Conservation (phyloP, 2,888 invertebrate genomes). For the Drosophila ochracea region DNA sequence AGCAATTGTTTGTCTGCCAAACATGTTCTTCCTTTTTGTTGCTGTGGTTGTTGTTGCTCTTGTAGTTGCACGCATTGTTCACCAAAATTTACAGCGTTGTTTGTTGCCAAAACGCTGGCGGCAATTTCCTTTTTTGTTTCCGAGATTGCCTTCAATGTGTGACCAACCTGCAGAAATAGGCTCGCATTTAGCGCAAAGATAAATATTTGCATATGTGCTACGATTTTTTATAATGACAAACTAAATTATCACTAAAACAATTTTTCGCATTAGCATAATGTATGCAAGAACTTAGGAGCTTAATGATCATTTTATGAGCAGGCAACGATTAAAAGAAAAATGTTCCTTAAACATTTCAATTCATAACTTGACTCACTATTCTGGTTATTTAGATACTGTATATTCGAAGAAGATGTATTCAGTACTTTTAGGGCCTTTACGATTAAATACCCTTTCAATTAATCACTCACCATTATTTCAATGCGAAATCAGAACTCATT, state of each 20-base stretch:
- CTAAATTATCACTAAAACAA: slow-evolving; percentile 21
- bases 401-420: not conserved
- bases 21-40: slow-evolving; percentile 1
- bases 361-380: not conserved
- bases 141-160: slow-evolving; percentile 17
- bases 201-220: slow-evolving; percentile 58
- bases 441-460: not conserved
- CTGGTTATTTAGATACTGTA: not conserved
- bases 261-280: slow-evolving; percentile 5
- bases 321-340: not conserved
- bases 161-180: slow-evolving; percentile 33
- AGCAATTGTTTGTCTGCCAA: slow-evolving; percentile 62
- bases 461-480: not conserved
- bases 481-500: not conserved
- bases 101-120: slow-evolving; percentile 23
- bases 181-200: slow-evolving; percentile 34
- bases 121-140: slow-evolving; percentile 37
- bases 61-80: slow-evolving; percentile 36
- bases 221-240: slow-evolving; percentile 14
- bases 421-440: not conserved
- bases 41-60: slow-evolving; percentile 12
- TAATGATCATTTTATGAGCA: not conserved
- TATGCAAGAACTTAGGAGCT: not conserved
- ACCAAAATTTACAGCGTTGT: slow-evolving; percentile 11
- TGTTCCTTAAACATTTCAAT: not conserved